phyloP scores from a whole-genome alignment of 2,113 vertebrate species.

The Hymenochirus boettgeri region DNA sequence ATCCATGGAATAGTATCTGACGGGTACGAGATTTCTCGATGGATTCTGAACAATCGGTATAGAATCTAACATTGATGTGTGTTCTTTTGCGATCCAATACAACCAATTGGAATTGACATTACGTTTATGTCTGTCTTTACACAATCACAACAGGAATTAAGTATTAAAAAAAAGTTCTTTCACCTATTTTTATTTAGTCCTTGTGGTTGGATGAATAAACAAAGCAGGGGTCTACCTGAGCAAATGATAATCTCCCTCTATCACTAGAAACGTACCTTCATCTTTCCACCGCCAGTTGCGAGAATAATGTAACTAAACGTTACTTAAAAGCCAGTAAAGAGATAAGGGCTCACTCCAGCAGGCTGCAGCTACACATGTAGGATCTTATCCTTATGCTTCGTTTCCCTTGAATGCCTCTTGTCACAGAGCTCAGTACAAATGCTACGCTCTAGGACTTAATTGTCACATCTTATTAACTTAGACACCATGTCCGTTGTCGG shows the following conservation, averaged over 20 bases:
- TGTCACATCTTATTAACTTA: constrained; percentile 8
- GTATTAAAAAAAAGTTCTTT: too few relatives aligned
- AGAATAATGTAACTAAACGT: constrained; percentile 11
- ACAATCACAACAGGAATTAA: too few relatives aligned
- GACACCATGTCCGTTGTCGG: too few relatives aligned
- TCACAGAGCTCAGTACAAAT: constrained; percentile 9
- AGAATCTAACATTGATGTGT: too few relatives aligned
- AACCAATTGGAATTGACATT: too few relatives aligned
- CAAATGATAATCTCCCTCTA: constrained; percentile 11
- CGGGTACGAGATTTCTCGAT: too few relatives aligned
- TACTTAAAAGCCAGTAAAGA: background rate
- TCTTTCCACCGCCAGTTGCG: constrained; percentile 13
- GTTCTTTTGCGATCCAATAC: too few relatives aligned
- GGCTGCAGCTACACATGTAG: constrained; percentile 3
- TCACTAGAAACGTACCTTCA: constrained; percentile 22
- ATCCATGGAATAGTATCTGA: too few relatives aligned
- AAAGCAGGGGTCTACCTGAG: background rate
- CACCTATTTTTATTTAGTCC: too few relatives aligned
- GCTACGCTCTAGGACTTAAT: background rate
- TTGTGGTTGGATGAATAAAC: constrained; percentile 14
- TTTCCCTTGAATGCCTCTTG: constrained; percentile 3
- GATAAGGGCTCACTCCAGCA: constrained; percentile 4
- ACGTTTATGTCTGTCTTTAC: too few relatives aligned
- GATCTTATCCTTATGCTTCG: background rate
- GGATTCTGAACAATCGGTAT: too few relatives aligned